Evolutionary conservation across 2,113 vertebrate species (phyloP), one percentile per base, ranked within the genome.

Genomic region (Eolophus roseicapilla): DNA sequence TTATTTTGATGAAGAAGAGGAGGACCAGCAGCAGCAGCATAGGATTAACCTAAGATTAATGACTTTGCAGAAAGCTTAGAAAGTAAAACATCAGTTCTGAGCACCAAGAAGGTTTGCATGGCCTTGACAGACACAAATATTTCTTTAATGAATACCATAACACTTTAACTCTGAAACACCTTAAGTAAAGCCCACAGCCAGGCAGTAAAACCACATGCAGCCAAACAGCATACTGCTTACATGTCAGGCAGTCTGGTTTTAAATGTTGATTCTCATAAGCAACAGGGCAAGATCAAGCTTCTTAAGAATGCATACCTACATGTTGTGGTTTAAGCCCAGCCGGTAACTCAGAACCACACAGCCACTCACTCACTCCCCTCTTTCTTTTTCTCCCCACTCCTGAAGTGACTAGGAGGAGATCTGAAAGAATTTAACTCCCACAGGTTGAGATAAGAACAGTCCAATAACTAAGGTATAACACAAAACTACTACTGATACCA

Each of bases 71-170:
- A 53, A 79, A 55, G 43, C 63, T 77, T 39, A 41, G 33, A 35
- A 67, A 80, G 59, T 17, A 65, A 90, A 82, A 53, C 2, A 59
- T 31, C n/a, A 41, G 1, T 25, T 69, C 63, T 67, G 44, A 86
- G 28, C 37, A 88, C 3, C 11, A n/a, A 77, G 50, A 27, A 39
- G 24, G 14, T 18, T 16, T 29, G 13, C 5, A 24, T 0, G 0
- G 49, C 77, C 85, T 43, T 73, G 50, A 39, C 35, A 82, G 19
- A 29, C 13, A 52, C 7, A 27, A 11, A 17, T 3, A 24, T 5
- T 46, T 33, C 18, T 88, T n/a, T 75, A 35, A 27, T 20, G 35
- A 92, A 64, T 3, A 50, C 7, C 24, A 0, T 5, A 80, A 35
- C 5, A 49, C 9, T 21, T 62, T 11, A 14, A 62, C 27, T 69